Evolutionary conservation across 2,888 invertebrate genomes (phyloP).

Genomic region (Tiliacea citrago): DNA sequence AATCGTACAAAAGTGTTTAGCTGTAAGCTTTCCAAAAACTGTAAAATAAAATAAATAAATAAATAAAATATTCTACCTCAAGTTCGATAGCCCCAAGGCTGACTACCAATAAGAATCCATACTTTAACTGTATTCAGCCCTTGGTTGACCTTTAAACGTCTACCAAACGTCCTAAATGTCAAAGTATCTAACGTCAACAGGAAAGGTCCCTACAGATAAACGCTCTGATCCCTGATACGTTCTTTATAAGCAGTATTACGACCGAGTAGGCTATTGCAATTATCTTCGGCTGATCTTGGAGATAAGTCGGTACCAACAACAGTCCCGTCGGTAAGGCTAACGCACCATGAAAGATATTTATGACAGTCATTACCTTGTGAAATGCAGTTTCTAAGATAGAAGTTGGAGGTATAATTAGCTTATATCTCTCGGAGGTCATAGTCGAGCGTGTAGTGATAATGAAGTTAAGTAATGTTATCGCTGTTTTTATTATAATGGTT

Average conservation of each 20-base stretch:
- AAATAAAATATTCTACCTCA: too few relatives aligned
- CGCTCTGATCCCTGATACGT: slow-evolving; percentile 52
- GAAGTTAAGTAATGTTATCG: slow-evolving; percentile 41
- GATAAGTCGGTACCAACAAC: slow-evolving; percentile 66
- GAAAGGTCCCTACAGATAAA: slow-evolving; percentile 54
- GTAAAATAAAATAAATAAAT: too few relatives aligned
- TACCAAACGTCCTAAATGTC: slow-evolving; percentile 30
- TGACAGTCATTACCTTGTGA: slow-evolving; percentile 57
- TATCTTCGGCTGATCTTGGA: slow-evolving; percentile 68
- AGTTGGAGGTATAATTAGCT: slow-evolving; percentile 56
- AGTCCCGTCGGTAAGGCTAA: slow-evolving; percentile 59
- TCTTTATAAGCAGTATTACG: slow-evolving; percentile 54
- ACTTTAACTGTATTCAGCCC: slow-evolving; percentile 3
- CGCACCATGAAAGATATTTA: slow-evolving; percentile 65
- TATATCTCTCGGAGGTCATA: slow-evolving; percentile 51
- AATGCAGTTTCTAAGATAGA: slow-evolving; percentile 61
- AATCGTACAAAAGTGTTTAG: too few relatives aligned
- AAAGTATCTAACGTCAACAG: slow-evolving; percentile 51
- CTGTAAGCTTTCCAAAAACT: too few relatives aligned
- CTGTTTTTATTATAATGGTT: slow-evolving; percentile 47
- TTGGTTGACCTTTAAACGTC: slow-evolving; percentile 44
- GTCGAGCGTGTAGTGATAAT: slow-evolving; percentile 51
- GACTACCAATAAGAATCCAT: not conserved
- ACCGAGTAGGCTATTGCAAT: slow-evolving; percentile 67
- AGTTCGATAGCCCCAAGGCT: not conserved